These are phyloP conservation scores for Pachycephala philippinensis DNA, from an alignment of 2,113 vertebrate genomes.

Conservation along the genomic window DNA sequence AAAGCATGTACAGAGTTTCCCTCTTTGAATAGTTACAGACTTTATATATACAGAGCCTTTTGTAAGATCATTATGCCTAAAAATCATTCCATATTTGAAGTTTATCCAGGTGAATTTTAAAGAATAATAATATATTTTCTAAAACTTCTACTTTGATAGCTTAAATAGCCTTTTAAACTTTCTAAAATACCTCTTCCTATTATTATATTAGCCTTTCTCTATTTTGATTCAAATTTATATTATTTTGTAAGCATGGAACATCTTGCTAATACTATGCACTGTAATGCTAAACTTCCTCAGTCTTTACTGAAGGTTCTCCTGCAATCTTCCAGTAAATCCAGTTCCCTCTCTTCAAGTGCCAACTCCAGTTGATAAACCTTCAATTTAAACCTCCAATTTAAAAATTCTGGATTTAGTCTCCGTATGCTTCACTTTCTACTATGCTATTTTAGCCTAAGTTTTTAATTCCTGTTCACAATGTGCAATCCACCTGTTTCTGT, in stretches of 20 bases:
- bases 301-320: background rate
- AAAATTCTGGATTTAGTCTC: background rate
- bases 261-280: background rate
- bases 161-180: background rate
- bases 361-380: background rate
- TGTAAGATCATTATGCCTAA: background rate
- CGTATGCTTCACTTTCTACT: background rate
- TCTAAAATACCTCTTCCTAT: background rate
- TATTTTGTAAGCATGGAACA: background rate
- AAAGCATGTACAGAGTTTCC: background rate
- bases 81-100: background rate
- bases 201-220: background rate
- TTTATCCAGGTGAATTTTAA: background rate
- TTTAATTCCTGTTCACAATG: background rate
- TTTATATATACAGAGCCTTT: background rate
- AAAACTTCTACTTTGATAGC: background rate
- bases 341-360: background rate
- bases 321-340: background rate
- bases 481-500: background rate
- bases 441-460: background rate
- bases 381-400: background rate
- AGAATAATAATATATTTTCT: background rate
- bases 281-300: background rate
- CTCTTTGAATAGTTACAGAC: background rate
- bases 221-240: background rate